Evolutionary conservation across 2,888 invertebrate genomes (phyloP).

Genomic region (Chesias legatella): DNA sequence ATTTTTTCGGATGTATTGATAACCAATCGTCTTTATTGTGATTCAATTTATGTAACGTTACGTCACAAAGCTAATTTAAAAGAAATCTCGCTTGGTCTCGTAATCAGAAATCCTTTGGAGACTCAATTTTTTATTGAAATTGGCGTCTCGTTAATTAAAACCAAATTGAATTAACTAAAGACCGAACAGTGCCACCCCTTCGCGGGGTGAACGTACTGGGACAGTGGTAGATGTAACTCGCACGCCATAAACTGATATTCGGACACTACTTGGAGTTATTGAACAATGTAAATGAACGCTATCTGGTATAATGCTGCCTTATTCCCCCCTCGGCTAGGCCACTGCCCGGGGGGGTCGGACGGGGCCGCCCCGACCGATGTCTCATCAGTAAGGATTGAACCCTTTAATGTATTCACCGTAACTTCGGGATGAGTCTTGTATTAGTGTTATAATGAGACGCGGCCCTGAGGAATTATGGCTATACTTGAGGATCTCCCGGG

Average conservation of each 20-base stretch:
- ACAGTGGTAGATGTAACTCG: conserved; percentile 27
- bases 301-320: conserved; percentile 80
- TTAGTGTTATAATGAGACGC: conserved; percentile 80
- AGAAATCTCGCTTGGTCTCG: conserved; percentile 36
- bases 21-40: too few relatives aligned
- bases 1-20: too few relatives aligned
- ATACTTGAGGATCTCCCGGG: conserved; percentile 70
- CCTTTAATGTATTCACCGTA: conserved; percentile 81
- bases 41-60: not conserved
- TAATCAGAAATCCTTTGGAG: conserved; percentile 69
- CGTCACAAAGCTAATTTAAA: conserved; percentile 26
- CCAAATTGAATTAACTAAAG: conserved; percentile 73
- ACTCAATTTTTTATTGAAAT: conserved; percentile 67
- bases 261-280: conserved; percentile 81
- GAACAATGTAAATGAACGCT: conserved; percentile 82
- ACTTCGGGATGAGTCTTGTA: conserved; percentile 80
- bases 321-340: conserved; percentile 65
- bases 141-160: conserved; percentile 73
- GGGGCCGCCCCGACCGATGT: conserved; percentile 68
- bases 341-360: conserved; percentile 61
- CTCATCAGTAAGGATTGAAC: conserved; percentile 81
- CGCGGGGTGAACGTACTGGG: conserved; percentile 2
- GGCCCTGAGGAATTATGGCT: conserved; percentile 78
- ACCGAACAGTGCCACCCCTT: conserved; percentile 58
- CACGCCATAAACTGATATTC: conserved; percentile 77